Base-by-base conservation (phyloP, 2,797 vertebrate species). In the Phalanger gymnotis region DNA sequence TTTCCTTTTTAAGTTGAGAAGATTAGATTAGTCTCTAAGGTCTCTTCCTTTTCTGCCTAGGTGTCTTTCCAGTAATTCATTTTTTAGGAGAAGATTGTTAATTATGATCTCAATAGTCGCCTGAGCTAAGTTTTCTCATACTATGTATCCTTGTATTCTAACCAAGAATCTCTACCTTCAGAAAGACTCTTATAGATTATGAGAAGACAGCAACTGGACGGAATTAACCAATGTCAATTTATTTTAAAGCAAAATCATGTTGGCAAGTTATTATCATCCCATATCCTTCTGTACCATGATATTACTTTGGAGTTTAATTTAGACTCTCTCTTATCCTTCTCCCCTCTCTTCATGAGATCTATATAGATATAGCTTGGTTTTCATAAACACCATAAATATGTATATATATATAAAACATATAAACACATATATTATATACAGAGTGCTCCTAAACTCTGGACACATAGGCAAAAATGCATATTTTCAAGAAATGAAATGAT, bases 41-140 rank as follows among this genome's bases (percentile, higher is more conserved):
- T 51, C 25, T 27, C 9, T 40, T 73, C n/a, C 34, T 40, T 73
- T 51, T 87, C 61, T 87, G 19, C 58, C 94, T 94, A 81, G 92
- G 54, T 81, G 28, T 96, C 47, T 92, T 97, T 97, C 95, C 92
- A 97, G 94, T 97, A 96, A 96, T 97, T 97, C 95, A 95, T 73
- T 94, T 95, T 97, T 55, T n/a, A 54, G 90, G 56, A 96, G 95
- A 95, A 95, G 55, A 96, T 93, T 96, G 93, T 90, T 97, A 94
- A 96, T 92, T 95, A 55, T 96, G 91, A 97, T 95, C 40, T 91
- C 92, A 94, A 51, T 95, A 61, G 95, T 95, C 25, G 51, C 53
- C 95, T 30, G 53, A 95, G 96, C 92, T 97, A 94, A 66, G 95
- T 94, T 94, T 97, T 97, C 94, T 96, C 91, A 94, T 94, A 54